Evolutionary conservation across 2,797 vertebrate genomes (phyloP), one percentile per base, ranked within the genome.

Genomic region (Forpus xanthops): DNA sequence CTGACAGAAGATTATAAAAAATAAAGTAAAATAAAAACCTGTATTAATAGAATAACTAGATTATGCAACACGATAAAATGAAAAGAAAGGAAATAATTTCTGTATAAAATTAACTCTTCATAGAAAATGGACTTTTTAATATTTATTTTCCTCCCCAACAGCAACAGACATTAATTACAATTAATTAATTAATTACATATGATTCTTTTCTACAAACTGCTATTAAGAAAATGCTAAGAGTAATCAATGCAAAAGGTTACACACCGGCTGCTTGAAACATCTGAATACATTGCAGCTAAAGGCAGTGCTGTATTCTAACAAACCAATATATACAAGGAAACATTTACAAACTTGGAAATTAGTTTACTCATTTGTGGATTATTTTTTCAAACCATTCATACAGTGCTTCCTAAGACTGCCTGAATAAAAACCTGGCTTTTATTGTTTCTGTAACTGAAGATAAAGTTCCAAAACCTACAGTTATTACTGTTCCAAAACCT

Each of bases 31-130:
- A 79, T 21, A 30, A 49, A 70, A 41, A 45, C 5, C 31, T 60
- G 23, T 3, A 50, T 60, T 33, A 60, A 23, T 0, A n/a, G 18
- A 79, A 33, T n/a, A 60, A 60, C 53, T 33, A 44, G 3, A 33
- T 7, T 31, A 21, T 4, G 42, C 6, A 21, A 12, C 24, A 25
- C 0, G 1, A 53, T 25, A 41, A 39, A 68, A 11, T 12, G 7
- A 74, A 41, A 85, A 53, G 52, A 33, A 87, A 65, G 10, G 30
- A 81, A 67, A 76, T 25, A 23, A n/a, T 30, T 25, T 53, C 53
- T 62, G 44, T 19, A 82, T 41, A 27, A 74, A 74, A 37, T 66
- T 41, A 77, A 67, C n/a, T 27, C 15, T 70, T 56, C 6, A 24
- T 3, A 77, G 24, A 66, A 89, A 70, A 86, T 2, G 9, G 8